Conservation (phyloP, 1,140 invertebrate genomes). For the Bombus waltoni region DNA sequence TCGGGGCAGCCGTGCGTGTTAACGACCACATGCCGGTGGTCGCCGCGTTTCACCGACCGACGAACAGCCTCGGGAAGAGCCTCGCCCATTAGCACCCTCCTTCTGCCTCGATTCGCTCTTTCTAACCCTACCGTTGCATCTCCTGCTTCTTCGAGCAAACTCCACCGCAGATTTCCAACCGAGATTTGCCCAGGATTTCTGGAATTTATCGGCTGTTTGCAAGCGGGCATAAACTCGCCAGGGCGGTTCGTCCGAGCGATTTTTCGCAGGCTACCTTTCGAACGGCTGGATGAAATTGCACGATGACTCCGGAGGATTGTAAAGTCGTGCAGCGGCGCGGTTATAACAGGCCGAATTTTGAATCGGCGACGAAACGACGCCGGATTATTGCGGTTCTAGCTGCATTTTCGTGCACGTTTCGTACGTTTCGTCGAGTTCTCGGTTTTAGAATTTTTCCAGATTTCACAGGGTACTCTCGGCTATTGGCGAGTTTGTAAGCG, state of each 20-base stretch:
- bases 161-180: neutral
- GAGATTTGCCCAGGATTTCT: constrained; percentile 28
- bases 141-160: neutral
- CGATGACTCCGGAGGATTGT: neutral
- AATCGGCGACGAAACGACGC: neutral
- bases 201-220: constrained; percentile 31
- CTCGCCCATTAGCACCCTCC: constrained; percentile 18
- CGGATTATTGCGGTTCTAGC: neutral
- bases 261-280: neutral
- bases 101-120: constrained; percentile 8
- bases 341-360: neutral
- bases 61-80: constrained; percentile 46
- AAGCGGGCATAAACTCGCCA: neutral
- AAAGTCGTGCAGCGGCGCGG: neutral
- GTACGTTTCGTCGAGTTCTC: no score
- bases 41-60: constrained; percentile 59
- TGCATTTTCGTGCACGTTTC: neutral
- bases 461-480: no score
- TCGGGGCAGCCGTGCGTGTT: constrained; percentile 51
- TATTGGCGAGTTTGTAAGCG: no score
- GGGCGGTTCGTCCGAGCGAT: neutral
- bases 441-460: no score
- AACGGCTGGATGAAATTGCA: neutral
- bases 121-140: neutral
- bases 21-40: constrained; percentile 57